Base-by-base conservation (phyloP, 2,113 vertebrate genomes). In the Muntiacus muntjak region DNA sequence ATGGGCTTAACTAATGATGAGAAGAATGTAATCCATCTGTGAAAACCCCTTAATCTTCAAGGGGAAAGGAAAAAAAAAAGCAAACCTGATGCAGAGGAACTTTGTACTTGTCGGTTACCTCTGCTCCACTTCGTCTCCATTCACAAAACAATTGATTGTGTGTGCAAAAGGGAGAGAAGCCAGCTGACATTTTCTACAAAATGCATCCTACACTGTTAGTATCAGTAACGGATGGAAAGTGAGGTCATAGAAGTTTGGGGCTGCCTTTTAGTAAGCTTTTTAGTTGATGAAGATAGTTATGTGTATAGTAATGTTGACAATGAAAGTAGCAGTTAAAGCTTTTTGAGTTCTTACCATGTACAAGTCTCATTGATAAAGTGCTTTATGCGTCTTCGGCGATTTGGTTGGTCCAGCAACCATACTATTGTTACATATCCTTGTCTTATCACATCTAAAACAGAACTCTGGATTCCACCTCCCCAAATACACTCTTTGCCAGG, bases 1-100 rank as follows among this genome's bases (percentile, higher is more conserved):
- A 85, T 52, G 11, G n/a, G 55, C 30, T 97, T 96, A 94, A 95
- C 79, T 88, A 93, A 92, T 64, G 43, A 89, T 58, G 78, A 78
- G 86, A 96, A 87, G 55, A 91, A 94, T 91, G 52, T 79, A 87
- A 83, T 92, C 52, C 40, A 30, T 74, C 25, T 89, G 93, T 58
- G 62, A 87, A 91, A 94, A 94, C 36, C 7, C 16, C 40, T 93
- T 85, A 85, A 95, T 67, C 82, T 60, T 94, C 78, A 88, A 23
- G 12, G 3, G 55, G 54, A 89, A 74, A 74, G 40, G 50, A 67
- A 55, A 36, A 55, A 40, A 60, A 74, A 36, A 84, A 95, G 64
- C 6, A 93, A 86, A 33, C 14, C 23, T 55, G 40, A 58, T 26
- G 1, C 33, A 74, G 1, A 26, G 9, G 0, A 1, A 23, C 54